A percentile compares a stretch with the other conserved stretches of the same genome.
These are phyloP conservation scores for Penaeus chinensis DNA, from an alignment of 1,140 invertebrate species.

Conservation along the genomic window DNA sequence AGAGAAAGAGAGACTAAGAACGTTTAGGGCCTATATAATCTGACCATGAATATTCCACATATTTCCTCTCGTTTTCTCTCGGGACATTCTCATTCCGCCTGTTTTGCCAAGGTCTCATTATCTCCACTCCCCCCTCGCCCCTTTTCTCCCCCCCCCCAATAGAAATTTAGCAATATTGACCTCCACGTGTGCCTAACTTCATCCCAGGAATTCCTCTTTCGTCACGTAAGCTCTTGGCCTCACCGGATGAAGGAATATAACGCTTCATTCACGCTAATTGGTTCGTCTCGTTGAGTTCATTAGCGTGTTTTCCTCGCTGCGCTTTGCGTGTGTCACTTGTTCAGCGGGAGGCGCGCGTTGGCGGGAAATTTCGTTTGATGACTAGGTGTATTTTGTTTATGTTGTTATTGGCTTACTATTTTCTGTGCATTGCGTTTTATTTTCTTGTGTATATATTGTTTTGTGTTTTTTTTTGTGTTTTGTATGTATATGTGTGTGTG, in stretches of 20 bases:
- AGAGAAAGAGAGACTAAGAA: neutral
- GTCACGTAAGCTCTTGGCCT: no score
- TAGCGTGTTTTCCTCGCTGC: no score
- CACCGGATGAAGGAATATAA: no score
- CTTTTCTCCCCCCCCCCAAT: neutral
- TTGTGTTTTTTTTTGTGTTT: neutral
- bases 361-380: no score
- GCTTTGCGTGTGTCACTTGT: no score
- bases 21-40: no score
- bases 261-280: no score
- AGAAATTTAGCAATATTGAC: no score
- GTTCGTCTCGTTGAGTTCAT: no score
- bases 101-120: neutral
- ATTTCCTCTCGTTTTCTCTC: neutral
- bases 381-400: neutral
- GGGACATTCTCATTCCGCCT: neutral
- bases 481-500: neutral
- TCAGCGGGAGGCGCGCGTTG: no score
- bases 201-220: no score
- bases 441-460: neutral
- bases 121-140: neutral
- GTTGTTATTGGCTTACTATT: neutral
- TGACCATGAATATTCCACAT: neutral
- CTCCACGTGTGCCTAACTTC: no score
- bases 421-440: neutral